Evolutionary conservation across 2,113 vertebrate genomes (phyloP).

Genomic region (Calyptomena viridis): DNA sequence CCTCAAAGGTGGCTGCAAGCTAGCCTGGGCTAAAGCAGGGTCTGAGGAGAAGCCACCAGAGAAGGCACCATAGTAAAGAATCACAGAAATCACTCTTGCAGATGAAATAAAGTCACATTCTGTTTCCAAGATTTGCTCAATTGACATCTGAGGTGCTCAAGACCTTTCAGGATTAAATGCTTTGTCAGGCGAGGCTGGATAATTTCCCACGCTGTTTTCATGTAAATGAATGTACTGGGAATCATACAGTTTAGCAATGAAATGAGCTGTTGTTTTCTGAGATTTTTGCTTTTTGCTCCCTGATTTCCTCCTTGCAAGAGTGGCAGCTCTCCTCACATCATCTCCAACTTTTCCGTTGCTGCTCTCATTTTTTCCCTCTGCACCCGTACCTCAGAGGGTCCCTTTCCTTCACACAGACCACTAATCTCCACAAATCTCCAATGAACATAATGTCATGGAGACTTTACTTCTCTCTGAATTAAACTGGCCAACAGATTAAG

Average conservation of each 20-base stretch:
- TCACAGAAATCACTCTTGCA: not conserved
- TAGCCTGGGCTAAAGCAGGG: too few relatives aligned
- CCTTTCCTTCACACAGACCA: not conserved
- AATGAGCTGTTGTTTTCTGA: not conserved
- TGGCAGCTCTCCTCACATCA: not conserved
- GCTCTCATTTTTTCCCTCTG: not conserved
- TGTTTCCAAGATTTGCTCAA: not conserved
- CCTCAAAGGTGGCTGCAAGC: too few relatives aligned
- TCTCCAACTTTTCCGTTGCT: not conserved
- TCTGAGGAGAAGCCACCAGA: too few relatives aligned
- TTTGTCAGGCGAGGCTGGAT: not conserved
- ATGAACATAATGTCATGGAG: not conserved
- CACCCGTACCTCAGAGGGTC: not conserved
- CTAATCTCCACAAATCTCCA: not conserved
- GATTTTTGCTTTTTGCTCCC: not conserved
- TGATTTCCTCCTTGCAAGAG: not conserved
- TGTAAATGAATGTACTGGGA: not conserved
- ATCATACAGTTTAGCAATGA: not conserved
- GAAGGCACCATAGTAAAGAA: too few relatives aligned
- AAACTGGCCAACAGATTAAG: not conserved
- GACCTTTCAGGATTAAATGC: not conserved
- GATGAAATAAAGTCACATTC: not conserved
- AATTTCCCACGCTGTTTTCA: not conserved
- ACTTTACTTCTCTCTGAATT: not conserved
- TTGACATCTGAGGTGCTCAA: not conserved